phyloP scores from a whole-genome alignment of 2,797 vertebrate genomes.

The Staurois parvus region DNA sequence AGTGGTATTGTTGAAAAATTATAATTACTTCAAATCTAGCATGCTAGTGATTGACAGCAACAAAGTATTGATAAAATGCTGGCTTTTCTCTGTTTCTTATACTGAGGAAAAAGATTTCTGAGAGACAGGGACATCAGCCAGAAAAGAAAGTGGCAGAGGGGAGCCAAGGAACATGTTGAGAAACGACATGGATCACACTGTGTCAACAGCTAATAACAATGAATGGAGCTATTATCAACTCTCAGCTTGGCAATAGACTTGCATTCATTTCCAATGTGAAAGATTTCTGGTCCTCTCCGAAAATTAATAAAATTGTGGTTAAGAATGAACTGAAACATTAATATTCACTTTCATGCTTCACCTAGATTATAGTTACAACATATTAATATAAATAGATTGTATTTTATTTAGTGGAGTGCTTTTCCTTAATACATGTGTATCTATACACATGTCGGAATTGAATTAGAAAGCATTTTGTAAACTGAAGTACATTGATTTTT shows the following conservation, averaged over 20 bases:
- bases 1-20: no score
- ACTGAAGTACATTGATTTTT: no score
- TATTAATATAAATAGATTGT: neutral
- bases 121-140: conserved; percentile 8
- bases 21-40: neutral
- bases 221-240: conserved; percentile 46
- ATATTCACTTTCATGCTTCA: conserved; percentile 10
- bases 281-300: conserved; percentile 16
- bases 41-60: neutral
- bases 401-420: neutral
- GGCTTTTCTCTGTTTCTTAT: neutral
- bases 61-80: neutral
- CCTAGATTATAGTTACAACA: neutral
- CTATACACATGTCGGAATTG: no score
- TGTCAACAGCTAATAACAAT: conserved; percentile 52
- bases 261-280: conserved; percentile 38
- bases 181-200: conserved; percentile 30
- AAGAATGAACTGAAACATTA: neutral
- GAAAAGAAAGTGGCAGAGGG: conserved; percentile 32
- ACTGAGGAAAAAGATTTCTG: neutral
- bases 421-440: no score
- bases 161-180: conserved; percentile 24
- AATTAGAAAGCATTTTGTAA: no score
- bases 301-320: conserved; percentile 12
- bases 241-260: conserved; percentile 37